A percentile compares a stretch with the other conserved stretches of the same genome.
These are phyloP conservation scores for Dynastes hyllus DNA, from an alignment of 2,888 invertebrate species.

Conservation along the genomic window DNA sequence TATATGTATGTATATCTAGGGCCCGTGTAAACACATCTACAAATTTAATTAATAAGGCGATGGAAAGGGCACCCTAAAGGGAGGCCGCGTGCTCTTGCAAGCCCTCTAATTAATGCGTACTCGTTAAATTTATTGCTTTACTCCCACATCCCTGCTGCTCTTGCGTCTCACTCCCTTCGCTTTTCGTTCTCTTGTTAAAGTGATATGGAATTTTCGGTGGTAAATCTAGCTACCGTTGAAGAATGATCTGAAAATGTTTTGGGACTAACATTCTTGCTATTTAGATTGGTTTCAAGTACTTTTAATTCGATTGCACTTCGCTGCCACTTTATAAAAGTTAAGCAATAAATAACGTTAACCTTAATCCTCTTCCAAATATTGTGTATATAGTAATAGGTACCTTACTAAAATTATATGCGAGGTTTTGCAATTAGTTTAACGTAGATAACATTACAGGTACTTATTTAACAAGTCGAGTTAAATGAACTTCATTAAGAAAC, in stretches of 20 bases:
- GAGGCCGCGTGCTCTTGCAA: slow-evolving; percentile 35
- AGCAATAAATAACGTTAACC: too few relatives aligned
- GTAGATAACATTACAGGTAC: too few relatives aligned
- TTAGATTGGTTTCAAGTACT: slow-evolving; percentile 8
- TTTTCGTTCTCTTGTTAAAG: slow-evolving; percentile 20
- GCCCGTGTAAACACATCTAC: slow-evolving; percentile 44
- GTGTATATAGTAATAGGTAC: too few relatives aligned
- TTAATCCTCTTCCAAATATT: too few relatives aligned
- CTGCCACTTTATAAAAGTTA: too few relatives aligned
- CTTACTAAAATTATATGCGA: too few relatives aligned
- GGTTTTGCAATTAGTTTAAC: too few relatives aligned
- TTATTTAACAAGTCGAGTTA: too few relatives aligned
- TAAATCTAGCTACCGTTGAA: slow-evolving; percentile 22
- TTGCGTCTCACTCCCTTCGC: neutral
- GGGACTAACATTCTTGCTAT: neutral
- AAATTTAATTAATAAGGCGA: slow-evolving; percentile 45
- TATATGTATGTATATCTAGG: slow-evolving; percentile 4
- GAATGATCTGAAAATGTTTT: slow-evolving; percentile 27
- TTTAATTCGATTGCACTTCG: neutral
- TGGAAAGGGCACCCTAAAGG: neutral
- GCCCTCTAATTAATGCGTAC: slow-evolving; percentile 47
- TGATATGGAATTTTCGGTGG: slow-evolving; percentile 31
- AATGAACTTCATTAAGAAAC: too few relatives aligned
- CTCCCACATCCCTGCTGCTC: neutral
- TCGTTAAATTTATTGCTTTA: slow-evolving; percentile 47